Conservation (phyloP, 2,797 vertebrate genomes). For the Halcyon badia region DNA sequence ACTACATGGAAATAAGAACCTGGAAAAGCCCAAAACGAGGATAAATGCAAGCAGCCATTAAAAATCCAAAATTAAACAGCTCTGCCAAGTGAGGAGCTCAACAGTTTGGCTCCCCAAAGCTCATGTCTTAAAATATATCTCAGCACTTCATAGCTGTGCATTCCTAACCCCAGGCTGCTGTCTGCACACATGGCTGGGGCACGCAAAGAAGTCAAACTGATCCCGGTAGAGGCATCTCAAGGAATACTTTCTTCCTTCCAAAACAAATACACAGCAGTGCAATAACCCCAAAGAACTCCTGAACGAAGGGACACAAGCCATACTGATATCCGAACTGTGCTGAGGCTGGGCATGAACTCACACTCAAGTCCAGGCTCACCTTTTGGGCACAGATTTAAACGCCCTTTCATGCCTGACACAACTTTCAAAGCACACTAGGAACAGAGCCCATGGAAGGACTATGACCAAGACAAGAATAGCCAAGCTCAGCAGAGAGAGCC, state of each 20-base stretch:
- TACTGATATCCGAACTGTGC: not conserved
- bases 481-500: not conserved
- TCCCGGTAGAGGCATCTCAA: not conserved
- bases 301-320: not conserved
- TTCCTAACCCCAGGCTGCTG: not conserved
- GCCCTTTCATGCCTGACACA: not conserved
- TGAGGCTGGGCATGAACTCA: not conserved
- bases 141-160: not conserved
- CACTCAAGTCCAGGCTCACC: not conserved
- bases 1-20: not conserved
- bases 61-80: conserved; percentile 11
- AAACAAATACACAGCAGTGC: not conserved
- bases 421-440: not conserved
- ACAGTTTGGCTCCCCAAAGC: not conserved
- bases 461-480: not conserved
- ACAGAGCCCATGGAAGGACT: not conserved
- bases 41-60: not conserved
- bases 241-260: not conserved
- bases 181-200: not conserved
- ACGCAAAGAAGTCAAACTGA: not conserved
- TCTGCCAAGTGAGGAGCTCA: conserved; percentile 36
- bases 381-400: not conserved
- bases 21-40: conserved; percentile 16
- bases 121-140: conserved; percentile 29
- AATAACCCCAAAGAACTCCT: not conserved